Conservation (phyloP, 2,113 vertebrate species). For the Zosterops borbonicus region DNA sequence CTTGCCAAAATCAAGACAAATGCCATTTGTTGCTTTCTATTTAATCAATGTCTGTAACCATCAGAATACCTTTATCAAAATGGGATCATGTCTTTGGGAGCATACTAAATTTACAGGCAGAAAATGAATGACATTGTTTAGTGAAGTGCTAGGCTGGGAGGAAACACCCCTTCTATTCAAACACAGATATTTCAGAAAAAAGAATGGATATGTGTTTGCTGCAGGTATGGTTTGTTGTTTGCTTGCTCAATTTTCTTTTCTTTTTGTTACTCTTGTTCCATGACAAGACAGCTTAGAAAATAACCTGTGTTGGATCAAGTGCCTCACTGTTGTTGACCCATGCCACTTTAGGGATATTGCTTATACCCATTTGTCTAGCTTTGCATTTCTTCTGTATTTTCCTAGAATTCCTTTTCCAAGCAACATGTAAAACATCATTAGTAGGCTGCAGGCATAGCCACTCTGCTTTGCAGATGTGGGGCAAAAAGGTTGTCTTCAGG, state of each 20-base stretch:
- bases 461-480: neutral
- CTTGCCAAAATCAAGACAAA: neutral
- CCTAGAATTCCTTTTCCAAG: neutral
- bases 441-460: neutral
- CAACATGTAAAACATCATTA: neutral
- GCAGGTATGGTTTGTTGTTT: neutral
- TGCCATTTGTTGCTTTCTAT: neutral
- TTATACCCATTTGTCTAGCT: neutral
- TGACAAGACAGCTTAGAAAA: slow-evolving; percentile 2
- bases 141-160: neutral
- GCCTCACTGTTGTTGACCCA: neutral
- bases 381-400: neutral
- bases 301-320: neutral
- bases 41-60: neutral
- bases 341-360: neutral
- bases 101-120: neutral
- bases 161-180: neutral
- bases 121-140: neutral
- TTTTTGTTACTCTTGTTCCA: neutral
- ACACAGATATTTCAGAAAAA: neutral
- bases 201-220: neutral
- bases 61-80: neutral
- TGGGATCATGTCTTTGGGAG: neutral
- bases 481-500: neutral
- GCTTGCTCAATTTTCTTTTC: neutral